These are phyloP conservation scores for Tachuris rubrigastra DNA, from an alignment of 2,113 vertebrate species.

Conservation along the genomic window DNA sequence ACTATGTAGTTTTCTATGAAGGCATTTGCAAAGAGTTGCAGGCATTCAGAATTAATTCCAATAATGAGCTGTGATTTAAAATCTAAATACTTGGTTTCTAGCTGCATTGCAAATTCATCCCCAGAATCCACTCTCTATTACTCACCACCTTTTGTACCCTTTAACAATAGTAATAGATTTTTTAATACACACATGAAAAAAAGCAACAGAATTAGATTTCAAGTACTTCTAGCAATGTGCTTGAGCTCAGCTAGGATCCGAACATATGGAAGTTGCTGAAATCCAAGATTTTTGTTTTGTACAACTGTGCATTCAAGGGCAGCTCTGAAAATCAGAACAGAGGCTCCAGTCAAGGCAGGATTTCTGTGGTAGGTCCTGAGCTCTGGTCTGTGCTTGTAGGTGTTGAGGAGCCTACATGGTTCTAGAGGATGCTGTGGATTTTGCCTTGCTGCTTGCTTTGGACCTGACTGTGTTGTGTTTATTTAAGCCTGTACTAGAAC, in stretches of 20 bases:
- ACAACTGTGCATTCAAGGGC: background rate
- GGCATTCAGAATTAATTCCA: slow-evolving; percentile 4
- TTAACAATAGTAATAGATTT: background rate
- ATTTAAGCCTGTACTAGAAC: background rate
- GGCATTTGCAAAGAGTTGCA: background rate
- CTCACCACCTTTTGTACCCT: background rate
- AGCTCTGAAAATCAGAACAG: background rate
- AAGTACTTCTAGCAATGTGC: background rate
- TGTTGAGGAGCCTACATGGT: background rate
- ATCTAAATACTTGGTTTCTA: background rate
- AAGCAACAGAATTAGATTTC: background rate
- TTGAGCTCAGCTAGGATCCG: background rate
- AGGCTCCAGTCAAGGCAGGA: background rate
- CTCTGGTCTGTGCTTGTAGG: background rate
- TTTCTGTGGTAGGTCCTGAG: background rate
- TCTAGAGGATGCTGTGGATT: background rate
- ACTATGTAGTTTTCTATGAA: background rate
- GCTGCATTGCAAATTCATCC: background rate
- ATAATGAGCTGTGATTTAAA: slow-evolving; percentile 15
- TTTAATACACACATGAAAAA: background rate
- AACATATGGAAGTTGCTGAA: background rate
- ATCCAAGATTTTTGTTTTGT: background rate
- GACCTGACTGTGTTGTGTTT: background rate
- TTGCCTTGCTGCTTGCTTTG: background rate
- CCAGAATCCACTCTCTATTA: background rate